A percentile compares a stretch with the other conserved stretches of the same genome.
Evolutionary conservation across 2,888 invertebrate genomes (phyloP).

Genomic region (Plebejus melissa): DNA sequence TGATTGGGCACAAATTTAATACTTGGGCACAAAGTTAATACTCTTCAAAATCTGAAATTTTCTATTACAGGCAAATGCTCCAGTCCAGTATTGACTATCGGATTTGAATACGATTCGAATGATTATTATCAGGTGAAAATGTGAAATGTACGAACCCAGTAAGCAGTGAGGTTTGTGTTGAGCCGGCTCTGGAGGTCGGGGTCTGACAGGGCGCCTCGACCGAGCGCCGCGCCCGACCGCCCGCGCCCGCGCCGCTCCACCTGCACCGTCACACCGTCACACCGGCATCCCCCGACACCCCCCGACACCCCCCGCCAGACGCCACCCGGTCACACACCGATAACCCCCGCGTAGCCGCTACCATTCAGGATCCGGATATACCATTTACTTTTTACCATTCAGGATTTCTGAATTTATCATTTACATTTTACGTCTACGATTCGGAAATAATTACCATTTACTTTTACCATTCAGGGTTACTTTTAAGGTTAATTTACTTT

Average conservation of each 20-base stretch:
- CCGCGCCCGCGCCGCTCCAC: constrained; percentile 54
- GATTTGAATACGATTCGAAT: background rate
- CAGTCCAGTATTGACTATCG: background rate
- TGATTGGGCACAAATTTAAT: too few species aligned
- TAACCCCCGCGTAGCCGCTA: constrained; percentile 29
- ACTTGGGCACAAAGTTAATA: too few species aligned
- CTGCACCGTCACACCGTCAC: constrained; percentile 51
- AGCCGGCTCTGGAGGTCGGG: constrained; percentile 65
- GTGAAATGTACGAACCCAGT: constrained; percentile 62
- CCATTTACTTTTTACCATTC: background rate
- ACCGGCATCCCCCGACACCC: constrained; percentile 39
- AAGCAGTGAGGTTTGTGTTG: constrained; percentile 60
- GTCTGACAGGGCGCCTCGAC: constrained; percentile 67
- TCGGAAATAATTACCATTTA: too few species aligned
- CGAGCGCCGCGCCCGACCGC: constrained; percentile 54
- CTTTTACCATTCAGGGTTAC: constrained; percentile 5
- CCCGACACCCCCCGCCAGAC: constrained; percentile 37
- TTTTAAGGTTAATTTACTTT: background rate
- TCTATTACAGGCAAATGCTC: background rate
- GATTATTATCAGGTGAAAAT: background rate
- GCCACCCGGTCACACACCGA: constrained; percentile 41
- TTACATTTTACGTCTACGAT: too few species aligned
- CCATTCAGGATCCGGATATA: background rate
- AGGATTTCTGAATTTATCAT: background rate
- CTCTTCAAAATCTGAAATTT: background rate